phyloP scores from a whole-genome alignment of 1,140 invertebrate species.

The Augochlora pura region DNA sequence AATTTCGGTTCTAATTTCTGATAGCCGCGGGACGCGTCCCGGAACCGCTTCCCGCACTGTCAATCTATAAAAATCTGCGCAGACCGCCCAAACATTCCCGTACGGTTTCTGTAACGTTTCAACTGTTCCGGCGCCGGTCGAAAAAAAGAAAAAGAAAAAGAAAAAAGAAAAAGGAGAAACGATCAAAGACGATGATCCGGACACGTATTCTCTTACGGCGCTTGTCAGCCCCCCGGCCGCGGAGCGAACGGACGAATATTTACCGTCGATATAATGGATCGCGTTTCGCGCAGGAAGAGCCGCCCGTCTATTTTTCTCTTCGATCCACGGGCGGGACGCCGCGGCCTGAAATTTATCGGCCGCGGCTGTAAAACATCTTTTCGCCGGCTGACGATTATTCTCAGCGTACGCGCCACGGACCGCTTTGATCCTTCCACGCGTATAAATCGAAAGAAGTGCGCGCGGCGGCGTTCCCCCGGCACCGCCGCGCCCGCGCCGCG shows the following conservation, averaged over 20 bases:
- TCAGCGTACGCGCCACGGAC: conserved; percentile 21
- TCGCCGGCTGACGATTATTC: conserved; percentile 32
- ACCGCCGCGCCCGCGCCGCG: background rate
- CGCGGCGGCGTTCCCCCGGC: no score
- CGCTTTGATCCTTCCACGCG: conserved; percentile 38
- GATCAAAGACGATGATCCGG: no score
- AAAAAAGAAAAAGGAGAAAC: background rate
- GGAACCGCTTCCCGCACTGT: no score
- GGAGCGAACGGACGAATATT: background rate
- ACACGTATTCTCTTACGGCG: background rate
- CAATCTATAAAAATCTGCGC: no score
- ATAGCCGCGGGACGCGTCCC: no score
- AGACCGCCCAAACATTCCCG: no score
- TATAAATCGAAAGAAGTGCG: conserved; percentile 38
- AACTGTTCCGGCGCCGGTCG: background rate
- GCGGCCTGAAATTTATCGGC: conserved; percentile 36
- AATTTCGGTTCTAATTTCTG: no score
- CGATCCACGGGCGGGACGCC: background rate
- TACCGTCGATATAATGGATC: background rate
- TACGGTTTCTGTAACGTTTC: no score
- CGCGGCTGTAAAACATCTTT: conserved; percentile 25
- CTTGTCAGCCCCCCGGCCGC: background rate
- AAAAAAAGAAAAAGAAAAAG: background rate
- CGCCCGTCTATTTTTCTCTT: conserved; percentile 30
- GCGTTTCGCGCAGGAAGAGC: background rate